These are phyloP conservation scores for Mycteria americana DNA, from an alignment of 2,797 vertebrate species.

Conservation along the genomic window DNA sequence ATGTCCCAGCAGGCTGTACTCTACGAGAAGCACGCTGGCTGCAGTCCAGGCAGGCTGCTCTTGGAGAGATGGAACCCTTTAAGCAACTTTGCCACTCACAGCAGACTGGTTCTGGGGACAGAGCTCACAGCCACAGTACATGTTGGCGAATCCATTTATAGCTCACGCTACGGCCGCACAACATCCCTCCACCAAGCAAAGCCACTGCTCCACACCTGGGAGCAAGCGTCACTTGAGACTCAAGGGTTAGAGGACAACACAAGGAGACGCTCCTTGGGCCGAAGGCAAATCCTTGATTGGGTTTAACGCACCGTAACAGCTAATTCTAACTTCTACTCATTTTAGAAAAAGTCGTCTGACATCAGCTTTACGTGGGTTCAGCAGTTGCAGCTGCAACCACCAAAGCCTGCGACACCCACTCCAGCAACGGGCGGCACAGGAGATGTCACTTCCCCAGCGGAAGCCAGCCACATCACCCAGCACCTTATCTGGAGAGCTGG, in stretches of 20 bases:
- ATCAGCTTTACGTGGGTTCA: background rate
- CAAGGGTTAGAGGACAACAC: background rate
- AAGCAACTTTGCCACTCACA: accelerated
- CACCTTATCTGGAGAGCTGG: background rate
- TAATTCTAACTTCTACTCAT: background rate
- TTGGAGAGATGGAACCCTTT: accelerated
- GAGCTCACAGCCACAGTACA: accelerated
- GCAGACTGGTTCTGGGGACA: background rate
- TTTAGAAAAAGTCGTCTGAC: background rate
- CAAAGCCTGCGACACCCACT: background rate
- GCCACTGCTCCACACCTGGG: accelerated
- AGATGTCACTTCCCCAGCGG: background rate
- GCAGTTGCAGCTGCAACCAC: background rate
- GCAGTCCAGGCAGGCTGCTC: background rate
- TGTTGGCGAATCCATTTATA: accelerated
- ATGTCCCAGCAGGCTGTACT: accelerated
- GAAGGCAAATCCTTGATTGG: accelerated
- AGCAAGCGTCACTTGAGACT: accelerated
- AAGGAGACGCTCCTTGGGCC: too few species aligned
- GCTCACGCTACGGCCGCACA: accelerated
- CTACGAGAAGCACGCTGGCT: background rate
- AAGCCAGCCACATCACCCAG: background rate
- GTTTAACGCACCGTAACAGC: background rate
- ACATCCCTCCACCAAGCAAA: background rate
- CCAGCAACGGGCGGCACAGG: background rate